Evolutionary conservation across 2,888 invertebrate species (phyloP), one percentile per base, ranked within the genome.

Genomic region (Rhingia rostrata): DNA sequence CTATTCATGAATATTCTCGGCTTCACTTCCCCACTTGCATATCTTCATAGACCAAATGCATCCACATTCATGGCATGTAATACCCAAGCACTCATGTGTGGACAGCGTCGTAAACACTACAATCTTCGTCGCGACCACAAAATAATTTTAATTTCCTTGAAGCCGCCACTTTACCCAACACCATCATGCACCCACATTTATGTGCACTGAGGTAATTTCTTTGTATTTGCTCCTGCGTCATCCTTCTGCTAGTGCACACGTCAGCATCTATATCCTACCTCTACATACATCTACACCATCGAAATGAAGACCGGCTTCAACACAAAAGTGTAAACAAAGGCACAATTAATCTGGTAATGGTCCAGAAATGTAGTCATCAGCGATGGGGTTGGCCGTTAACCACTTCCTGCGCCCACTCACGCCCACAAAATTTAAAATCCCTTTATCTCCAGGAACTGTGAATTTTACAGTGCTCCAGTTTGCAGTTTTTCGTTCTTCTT

Each of bases 321-420:
- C 49, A 32, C 49, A 69, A 73, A 51, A 74, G 69, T 83, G 83
- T 79, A 73, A 83, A 83, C 83, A 83, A 83, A 78, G 63, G 67
- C 54, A 78, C 83, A 79, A 83, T 83, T 83, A 83, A 83, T 83
- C 63, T 69, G 73, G 78, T 83, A 83, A 83, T 83, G 83, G 78
- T 73, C 73, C 33, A 51, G 54, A 73, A 74, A 78, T 79, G 69
- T 64, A 69, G 78, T 79, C 78, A 78, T 73, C 83, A 60, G 37
- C 67, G 61, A 54, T 39, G 63, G 61, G 49, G 39, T 10, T 56
- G 51, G n/a, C 37, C 60, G 39, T 61, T 64, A 66, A 79, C 79
- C 35, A 30, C 4, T n/a, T 14, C 10, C 5, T 33, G 32, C 30
- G 0, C 33, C 22, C 1, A 2, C 22, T 1, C 7, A 58, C 72